These are phyloP conservation scores for Solea solea DNA, from an alignment of 2,113 vertebrate species.

Conservation along the genomic window DNA sequence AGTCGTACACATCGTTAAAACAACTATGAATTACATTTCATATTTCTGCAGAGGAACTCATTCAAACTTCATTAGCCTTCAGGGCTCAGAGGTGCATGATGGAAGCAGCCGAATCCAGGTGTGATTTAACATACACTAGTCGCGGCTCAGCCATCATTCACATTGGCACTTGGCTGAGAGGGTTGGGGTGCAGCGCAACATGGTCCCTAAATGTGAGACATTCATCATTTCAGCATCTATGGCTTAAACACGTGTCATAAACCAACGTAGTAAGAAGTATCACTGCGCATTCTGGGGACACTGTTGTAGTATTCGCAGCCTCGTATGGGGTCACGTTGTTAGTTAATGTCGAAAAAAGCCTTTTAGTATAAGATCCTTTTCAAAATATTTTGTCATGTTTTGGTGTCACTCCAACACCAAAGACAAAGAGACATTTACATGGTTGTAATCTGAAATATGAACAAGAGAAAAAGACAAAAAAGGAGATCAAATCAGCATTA, in stretches of 20 bases:
- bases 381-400: too few relatives aligned
- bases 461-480: too few relatives aligned
- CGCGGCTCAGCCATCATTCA: constrained; percentile 51
- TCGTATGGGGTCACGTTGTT: background rate
- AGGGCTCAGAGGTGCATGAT: constrained; percentile 29
- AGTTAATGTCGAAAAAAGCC: background rate
- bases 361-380: background rate
- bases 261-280: background rate
- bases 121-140: constrained; percentile 52
- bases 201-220: constrained; percentile 27
- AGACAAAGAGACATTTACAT: too few relatives aligned
- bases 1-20: constrained; percentile 28
- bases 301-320: too few relatives aligned
- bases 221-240: constrained; percentile 39
- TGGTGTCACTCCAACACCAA: too few relatives aligned
- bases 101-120: constrained; percentile 37
- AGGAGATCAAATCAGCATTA: too few relatives aligned
- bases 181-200: constrained; percentile 3
- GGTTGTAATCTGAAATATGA: too few relatives aligned
- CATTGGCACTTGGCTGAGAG: constrained; percentile 1
- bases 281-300: background rate
- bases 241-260: constrained; percentile 14
- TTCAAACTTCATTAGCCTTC: constrained; percentile 58
- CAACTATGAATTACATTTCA: constrained; percentile 18
- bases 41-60: constrained; percentile 26